Evolutionary conservation across 2,888 invertebrate species (phyloP).

Genomic region (Drosophila neotestacea): DNA sequence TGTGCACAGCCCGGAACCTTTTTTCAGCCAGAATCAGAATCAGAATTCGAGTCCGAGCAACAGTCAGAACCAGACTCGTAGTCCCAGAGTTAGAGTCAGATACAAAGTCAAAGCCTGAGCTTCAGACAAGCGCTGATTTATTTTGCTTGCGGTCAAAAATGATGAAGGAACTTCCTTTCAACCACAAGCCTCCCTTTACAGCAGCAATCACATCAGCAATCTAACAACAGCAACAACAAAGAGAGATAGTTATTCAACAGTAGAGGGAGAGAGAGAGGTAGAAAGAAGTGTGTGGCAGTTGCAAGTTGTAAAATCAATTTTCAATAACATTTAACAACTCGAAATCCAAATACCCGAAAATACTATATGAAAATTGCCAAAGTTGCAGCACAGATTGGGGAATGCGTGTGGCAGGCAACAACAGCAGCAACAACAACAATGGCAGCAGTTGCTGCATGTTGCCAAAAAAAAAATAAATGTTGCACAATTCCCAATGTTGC

Average conservation of each 20-base stretch:
- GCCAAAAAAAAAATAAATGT: conserved; percentile 32
- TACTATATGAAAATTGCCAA: conserved; percentile 34
- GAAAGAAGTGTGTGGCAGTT: conserved; percentile 1
- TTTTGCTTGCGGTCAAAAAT: conserved; percentile 76
- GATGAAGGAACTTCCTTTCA: conserved; percentile 72
- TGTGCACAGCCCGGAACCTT: neutral
- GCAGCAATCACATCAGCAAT: conserved; percentile 58
- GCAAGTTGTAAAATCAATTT: conserved; percentile 66
- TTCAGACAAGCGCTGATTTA: conserved; percentile 78
- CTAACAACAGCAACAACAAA: conserved; percentile 46
- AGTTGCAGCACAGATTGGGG: conserved; percentile 21
- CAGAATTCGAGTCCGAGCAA: neutral
- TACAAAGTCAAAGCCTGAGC: conserved; percentile 31
- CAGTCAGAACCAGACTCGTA: neutral
- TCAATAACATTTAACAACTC: conserved; percentile 61
- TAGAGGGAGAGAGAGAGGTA: neutral
- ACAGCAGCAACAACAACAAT: conserved; percentile 3
- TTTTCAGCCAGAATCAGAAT: conserved; percentile 1
- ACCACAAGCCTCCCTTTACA: conserved; percentile 12
- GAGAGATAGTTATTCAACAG: neutral
- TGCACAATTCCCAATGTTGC: conserved; percentile 58
- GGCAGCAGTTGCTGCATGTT: neutral
- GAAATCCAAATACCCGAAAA: conserved; percentile 21
- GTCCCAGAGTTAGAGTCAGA: neutral
- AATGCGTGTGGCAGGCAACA: conserved; percentile 44